Evolutionary conservation across 2,888 invertebrate species (phyloP).

Genomic region (Spisula subtruncata): DNA sequence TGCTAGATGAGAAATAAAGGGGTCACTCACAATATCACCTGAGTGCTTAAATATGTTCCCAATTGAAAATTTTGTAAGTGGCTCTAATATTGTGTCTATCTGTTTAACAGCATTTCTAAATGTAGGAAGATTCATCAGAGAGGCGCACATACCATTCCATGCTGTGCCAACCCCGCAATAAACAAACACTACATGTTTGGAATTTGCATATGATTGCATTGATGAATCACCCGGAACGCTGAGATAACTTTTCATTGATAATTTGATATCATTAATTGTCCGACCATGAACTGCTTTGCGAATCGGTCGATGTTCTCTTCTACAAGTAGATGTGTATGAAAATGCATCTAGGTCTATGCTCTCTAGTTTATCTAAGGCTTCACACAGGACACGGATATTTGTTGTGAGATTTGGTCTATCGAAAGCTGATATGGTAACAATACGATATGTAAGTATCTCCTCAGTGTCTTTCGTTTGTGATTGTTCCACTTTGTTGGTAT

Average conservation of each 20-base stretch:
- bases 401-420: constrained; percentile 27
- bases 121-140: constrained; percentile 53
- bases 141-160: constrained; percentile 76
- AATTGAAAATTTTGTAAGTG: constrained; percentile 56
- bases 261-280: background rate
- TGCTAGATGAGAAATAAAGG: constrained; percentile 75
- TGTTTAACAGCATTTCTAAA: constrained; percentile 64
- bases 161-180: constrained; percentile 77
- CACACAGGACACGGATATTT: constrained; percentile 36
- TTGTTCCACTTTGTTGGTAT: background rate
- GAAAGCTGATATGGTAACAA: constrained; percentile 64
- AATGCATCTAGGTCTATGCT: constrained; percentile 35
- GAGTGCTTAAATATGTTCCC: constrained; percentile 44
- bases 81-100: constrained; percentile 58
- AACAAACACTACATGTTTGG: constrained; percentile 69
- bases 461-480: background rate
- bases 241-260: background rate
- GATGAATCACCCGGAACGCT: background rate
- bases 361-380: constrained; percentile 2
- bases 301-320: constrained; percentile 67
- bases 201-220: background rate
- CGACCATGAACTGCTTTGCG: constrained; percentile 51
- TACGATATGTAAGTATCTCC: background rate
- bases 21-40: constrained; percentile 61
- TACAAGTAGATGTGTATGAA: constrained; percentile 71